These are phyloP conservation scores for Helicoverpa zea DNA, from an alignment of 1,140 invertebrate species.

Conservation along the genomic window DNA sequence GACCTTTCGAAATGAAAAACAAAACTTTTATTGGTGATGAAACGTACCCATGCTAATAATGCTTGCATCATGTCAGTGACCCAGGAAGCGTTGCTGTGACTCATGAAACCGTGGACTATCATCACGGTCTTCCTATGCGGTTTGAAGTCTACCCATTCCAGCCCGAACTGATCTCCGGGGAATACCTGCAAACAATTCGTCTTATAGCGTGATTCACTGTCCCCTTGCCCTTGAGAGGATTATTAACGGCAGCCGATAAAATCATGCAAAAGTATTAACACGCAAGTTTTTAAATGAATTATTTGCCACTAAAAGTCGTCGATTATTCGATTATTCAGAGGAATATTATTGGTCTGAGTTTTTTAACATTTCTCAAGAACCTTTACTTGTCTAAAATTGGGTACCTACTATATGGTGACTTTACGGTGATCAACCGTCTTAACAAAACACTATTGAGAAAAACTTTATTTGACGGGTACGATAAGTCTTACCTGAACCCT, in stretches of 20 bases:
- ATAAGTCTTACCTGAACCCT: slow-evolving; percentile 77
- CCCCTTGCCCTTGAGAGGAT: background rate
- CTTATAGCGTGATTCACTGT: background rate
- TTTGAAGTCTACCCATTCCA: slow-evolving; percentile 87
- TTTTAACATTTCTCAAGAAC: too few species aligned
- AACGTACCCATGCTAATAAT: slow-evolving; percentile 84
- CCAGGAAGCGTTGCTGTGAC: slow-evolving; percentile 86
- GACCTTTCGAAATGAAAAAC: too few species aligned
- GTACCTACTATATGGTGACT: too few species aligned
- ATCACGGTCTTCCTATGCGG: slow-evolving; percentile 84
- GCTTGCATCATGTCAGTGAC: slow-evolving; percentile 84
- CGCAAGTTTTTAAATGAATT: too few species aligned
- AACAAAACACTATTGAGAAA: too few species aligned
- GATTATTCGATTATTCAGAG: too few species aligned
- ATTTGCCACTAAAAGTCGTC: too few species aligned
- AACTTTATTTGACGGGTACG: too few species aligned
- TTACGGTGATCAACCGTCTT: too few species aligned
- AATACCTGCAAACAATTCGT: slow-evolving; percentile 63
- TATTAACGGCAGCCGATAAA: background rate
- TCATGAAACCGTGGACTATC: slow-evolving; percentile 88
- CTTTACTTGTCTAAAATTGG: too few species aligned
- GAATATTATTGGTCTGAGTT: too few species aligned
- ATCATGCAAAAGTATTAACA: background rate
- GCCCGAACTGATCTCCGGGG: slow-evolving; percentile 86
- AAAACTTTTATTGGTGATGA: too few species aligned